phyloP scores from a whole-genome alignment of 2,888 invertebrate species.

The Emmelina monodactyla region DNA sequence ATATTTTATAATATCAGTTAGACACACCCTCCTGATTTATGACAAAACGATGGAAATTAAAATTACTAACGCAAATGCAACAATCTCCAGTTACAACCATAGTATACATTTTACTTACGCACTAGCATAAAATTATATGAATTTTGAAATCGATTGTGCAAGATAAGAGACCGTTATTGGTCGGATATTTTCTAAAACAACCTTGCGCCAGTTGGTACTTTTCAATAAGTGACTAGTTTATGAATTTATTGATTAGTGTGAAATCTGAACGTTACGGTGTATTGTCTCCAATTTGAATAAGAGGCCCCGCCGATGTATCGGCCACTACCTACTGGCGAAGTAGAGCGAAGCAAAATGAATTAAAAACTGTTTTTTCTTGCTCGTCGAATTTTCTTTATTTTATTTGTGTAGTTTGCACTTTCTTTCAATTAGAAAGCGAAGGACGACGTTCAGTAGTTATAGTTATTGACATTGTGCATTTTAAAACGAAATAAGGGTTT shows the following conservation, averaged over 20 bases:
- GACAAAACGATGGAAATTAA: not conserved
- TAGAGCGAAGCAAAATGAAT: too few relatives aligned
- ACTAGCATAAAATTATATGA: not conserved
- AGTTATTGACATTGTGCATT: too few relatives aligned
- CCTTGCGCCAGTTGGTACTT: slow-evolving; percentile 1
- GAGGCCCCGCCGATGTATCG: too few relatives aligned
- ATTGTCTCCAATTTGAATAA: too few relatives aligned
- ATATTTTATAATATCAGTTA: not conserved
- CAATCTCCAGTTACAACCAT: not conserved
- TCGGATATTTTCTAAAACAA: not conserved
- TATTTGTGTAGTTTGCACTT: too few relatives aligned
- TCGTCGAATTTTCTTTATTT: too few relatives aligned
- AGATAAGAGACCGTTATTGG: slow-evolving; percentile 1
- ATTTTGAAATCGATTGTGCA: not conserved
- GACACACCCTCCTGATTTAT: not conserved
- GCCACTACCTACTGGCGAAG: too few relatives aligned
- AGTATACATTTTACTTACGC: not conserved
- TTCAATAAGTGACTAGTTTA: not conserved
- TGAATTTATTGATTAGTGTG: not conserved
- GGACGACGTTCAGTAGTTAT: too few relatives aligned
- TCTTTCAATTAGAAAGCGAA: too few relatives aligned
- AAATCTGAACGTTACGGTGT: not conserved
- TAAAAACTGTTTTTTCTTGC: too few relatives aligned
- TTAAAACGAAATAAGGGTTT: slow-evolving; percentile 2
- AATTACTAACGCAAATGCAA: too few relatives aligned